Base-by-base conservation (phyloP, 2,113 vertebrate species). In the Toxotes chatareus region DNA sequence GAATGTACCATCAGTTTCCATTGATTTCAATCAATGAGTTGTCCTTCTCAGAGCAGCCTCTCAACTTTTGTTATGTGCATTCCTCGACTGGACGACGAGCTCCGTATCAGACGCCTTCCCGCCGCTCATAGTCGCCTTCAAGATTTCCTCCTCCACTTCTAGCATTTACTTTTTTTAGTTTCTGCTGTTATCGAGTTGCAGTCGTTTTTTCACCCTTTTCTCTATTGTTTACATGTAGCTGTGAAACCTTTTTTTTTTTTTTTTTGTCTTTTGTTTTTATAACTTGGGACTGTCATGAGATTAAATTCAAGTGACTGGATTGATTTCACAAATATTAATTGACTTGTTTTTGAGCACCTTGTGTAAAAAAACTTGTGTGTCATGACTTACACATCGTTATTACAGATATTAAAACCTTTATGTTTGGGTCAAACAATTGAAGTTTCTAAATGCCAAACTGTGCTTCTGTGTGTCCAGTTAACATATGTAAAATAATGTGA, bases 1-100 rank as follows among this genome's bases (percentile, higher is more conserved):
- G 87, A 92, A 92, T 93, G 89, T 92, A 79, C 44, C 82, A 49
- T 68, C 9, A 1, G 31, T 67, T 69, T 34, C 31, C 2, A 4
- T 51, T 51, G 10, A 14, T 36, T 46, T 3, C 14, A 31, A 19
- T 42, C 5, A 23, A 9, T 51, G n/a, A 32, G 21, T 59, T 42
- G 10, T 79, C n/a, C 7, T 14, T 27, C 59, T 36, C 51, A 46
- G 34, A 73, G 55, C 27, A 36, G 44, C 66, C 19, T 62, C 32
- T 47, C 21, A 5, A 31, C 21, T 59, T 32, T 19, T 42, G 14
- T 49, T 4, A 23, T 17, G 17, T 32, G 27, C 76, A 80, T 89
- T 88, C 80, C 68, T 79, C 5, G 7, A 76, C 36, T 53, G 42
- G 61, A 61, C 1, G 0, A 21, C 77, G 74, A 44, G 3, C 19